Evolutionary conservation across 2,113 vertebrate genomes (phyloP).

Genomic region (Corydoras maculifer): DNA sequence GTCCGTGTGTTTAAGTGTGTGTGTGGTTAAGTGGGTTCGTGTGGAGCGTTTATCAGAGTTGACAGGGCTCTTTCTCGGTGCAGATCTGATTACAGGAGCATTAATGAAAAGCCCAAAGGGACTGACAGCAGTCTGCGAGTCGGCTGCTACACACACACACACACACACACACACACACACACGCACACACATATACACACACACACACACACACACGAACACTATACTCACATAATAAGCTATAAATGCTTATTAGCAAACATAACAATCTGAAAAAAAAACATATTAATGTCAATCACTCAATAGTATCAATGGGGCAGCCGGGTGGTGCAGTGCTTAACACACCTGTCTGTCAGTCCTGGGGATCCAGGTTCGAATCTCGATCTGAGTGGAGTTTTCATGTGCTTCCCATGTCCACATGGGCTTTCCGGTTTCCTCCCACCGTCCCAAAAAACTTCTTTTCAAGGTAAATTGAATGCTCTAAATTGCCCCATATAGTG

Average conservation of each 20-base stretch:
- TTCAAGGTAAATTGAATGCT: too few relatives aligned
- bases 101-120: slow-evolving; percentile 30
- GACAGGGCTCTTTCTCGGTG: slow-evolving; percentile 14
- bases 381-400: too few relatives aligned
- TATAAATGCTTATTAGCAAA: too few relatives aligned
- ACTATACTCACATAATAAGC: too few relatives aligned
- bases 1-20: background rate
- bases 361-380: too few relatives aligned
- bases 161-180: background rate
- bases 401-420: too few relatives aligned
- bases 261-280: background rate
- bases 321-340: too few relatives aligned
- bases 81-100: slow-evolving; percentile 25
- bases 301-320: too few relatives aligned
- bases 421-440: too few relatives aligned
- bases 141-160: background rate
- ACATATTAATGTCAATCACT: background rate
- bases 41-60: slow-evolving; percentile 22
- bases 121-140: slow-evolving; percentile 3
- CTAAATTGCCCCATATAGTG: too few relatives aligned
- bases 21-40: slow-evolving; percentile 14
- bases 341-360: too few relatives aligned
- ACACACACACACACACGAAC: background rate
- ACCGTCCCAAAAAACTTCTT: too few relatives aligned
- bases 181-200: background rate